These are phyloP conservation scores for Mesitornis unicolor DNA, from an alignment of 2,113 vertebrate genomes.

Conservation along the genomic window DNA sequence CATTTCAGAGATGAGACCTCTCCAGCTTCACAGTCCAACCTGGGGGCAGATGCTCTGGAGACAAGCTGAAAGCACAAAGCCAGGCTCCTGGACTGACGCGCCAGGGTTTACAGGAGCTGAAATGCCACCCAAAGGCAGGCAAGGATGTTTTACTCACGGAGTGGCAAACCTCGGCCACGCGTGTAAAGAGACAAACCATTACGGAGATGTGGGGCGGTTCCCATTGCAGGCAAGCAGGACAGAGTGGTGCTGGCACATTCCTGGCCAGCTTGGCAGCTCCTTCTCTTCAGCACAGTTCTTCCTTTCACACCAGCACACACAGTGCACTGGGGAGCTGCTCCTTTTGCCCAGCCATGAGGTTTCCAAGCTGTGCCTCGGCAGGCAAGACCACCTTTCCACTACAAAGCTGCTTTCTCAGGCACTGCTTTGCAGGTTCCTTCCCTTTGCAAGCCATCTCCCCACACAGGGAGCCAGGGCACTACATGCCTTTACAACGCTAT, in stretches of 20 bases:
- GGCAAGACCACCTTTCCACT: not conserved
- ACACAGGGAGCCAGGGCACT: not conserved
- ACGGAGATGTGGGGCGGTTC: fast-evolving
- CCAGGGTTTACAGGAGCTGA: not conserved
- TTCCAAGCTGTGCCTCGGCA: not conserved
- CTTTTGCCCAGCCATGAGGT: not conserved
- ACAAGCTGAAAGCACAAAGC: not conserved
- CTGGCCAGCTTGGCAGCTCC: not conserved
- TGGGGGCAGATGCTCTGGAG: not conserved
- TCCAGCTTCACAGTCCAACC: not conserved
- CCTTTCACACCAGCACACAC: not conserved
- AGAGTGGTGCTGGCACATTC: fast-evolving
- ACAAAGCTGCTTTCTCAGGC: not conserved
- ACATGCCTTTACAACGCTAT: not conserved
- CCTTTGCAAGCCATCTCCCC: not conserved
- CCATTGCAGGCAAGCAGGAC: not conserved
- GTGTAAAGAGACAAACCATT: fast-evolving
- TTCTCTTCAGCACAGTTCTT: not conserved
- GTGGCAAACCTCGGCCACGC: not conserved
- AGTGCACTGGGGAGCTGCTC: not conserved
- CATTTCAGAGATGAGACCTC: not conserved
- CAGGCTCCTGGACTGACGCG: not conserved
- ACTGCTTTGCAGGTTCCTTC: not conserved
- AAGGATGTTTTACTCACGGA: not conserved
- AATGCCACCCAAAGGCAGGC: not conserved